These are phyloP conservation scores for Piezodorus guildinii DNA, from an alignment of 1,140 invertebrate genomes.

Conservation along the genomic window DNA sequence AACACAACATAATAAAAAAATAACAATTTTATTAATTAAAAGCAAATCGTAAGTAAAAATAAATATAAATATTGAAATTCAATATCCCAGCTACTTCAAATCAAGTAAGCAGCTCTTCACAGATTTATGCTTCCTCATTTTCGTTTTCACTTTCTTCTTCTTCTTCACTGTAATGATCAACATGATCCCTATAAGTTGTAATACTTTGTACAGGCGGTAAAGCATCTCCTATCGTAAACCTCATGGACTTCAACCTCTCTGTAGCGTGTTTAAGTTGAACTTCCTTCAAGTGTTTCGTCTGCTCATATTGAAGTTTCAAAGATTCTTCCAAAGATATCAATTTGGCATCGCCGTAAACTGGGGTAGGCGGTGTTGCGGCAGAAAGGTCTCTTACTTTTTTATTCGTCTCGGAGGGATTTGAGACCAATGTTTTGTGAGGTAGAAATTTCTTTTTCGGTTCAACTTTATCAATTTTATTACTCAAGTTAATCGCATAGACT, in stretches of 20 bases:
- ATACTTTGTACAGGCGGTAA: constrained; percentile 9
- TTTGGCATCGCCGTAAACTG: constrained; percentile 42
- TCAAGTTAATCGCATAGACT: constrained; percentile 43
- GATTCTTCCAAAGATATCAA: constrained; percentile 44
- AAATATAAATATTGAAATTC: neutral
- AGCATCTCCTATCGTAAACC: neutral
- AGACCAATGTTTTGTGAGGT: constrained; percentile 50
- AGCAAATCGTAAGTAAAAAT: no score
- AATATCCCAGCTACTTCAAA: no score
- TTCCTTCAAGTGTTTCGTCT: constrained; percentile 35
- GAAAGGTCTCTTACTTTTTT: constrained; percentile 52
- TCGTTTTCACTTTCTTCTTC: constrained; percentile 1
- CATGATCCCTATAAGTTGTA: constrained; percentile 7
- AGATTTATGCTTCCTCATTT: neutral
- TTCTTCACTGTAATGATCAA: neutral
- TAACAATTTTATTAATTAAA: neutral
- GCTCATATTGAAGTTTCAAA: constrained; percentile 41
- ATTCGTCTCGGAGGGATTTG: constrained; percentile 46
- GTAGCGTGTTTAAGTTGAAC: constrained; percentile 38
- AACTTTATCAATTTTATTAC: constrained; percentile 41
- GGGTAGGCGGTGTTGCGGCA: constrained; percentile 48
- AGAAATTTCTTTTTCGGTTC: constrained; percentile 38
- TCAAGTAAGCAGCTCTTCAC: no score
- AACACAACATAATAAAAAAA: neutral
- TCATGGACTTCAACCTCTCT: constrained; percentile 32